phyloP scores from a whole-genome alignment of 2,113 vertebrate genomes.

The Gymnogyps californianus region DNA sequence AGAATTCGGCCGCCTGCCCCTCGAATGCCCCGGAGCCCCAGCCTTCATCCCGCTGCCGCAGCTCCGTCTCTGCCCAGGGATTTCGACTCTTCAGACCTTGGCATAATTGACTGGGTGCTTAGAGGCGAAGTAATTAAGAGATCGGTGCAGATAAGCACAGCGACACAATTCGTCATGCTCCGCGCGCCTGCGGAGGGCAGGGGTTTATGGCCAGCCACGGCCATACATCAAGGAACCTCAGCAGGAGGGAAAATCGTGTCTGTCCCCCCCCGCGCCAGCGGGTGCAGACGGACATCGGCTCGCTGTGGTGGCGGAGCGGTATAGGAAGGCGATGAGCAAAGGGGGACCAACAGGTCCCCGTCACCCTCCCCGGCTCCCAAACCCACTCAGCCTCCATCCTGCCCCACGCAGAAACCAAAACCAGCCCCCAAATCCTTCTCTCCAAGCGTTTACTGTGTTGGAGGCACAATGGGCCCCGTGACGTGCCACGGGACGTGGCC shows the following conservation, averaged over 20 bases:
- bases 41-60: not conserved
- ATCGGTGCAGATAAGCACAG: accelerated
- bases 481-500: accelerated
- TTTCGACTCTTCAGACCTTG: not conserved
- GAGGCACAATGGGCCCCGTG: accelerated
- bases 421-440: not conserved
- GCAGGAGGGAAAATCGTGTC: not conserved
- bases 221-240: not conserved
- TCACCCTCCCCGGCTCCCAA: not conserved
- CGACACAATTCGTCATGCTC: accelerated
- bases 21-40: accelerated
- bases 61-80: not conserved
- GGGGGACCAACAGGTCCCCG: accelerated
- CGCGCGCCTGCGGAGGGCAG: accelerated
- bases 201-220: not conserved
- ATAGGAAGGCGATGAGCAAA: not conserved
- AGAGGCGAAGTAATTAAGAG: not conserved
- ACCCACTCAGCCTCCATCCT: too few species aligned
- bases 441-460: accelerated
- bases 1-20: not conserved
- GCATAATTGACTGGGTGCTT: not conserved
- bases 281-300: accelerated
- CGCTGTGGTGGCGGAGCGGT: accelerated
- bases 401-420: not conserved
- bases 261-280: accelerated